Evolutionary conservation across 2,797 vertebrate genomes (phyloP).

Genomic region (Protosalanx chinensis): DNA sequence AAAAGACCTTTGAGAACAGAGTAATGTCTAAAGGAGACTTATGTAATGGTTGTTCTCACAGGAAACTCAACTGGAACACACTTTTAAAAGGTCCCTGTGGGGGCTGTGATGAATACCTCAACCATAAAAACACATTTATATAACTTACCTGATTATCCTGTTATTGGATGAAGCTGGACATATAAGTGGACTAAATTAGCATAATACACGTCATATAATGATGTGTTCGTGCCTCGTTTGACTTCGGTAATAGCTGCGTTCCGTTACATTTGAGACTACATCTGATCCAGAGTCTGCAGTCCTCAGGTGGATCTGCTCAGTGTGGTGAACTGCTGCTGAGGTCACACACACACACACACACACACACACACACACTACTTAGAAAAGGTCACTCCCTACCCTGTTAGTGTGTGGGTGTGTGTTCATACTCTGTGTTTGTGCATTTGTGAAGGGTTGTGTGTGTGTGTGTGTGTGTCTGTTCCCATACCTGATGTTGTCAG

Average conservation of each 20-base stretch:
- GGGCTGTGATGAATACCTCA: not conserved
- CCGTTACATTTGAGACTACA: not conserved
- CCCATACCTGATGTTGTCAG: slow-evolving; percentile 45
- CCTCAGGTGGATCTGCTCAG: not conserved
- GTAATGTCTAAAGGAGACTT: slow-evolving; percentile 4
- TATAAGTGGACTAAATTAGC: not conserved
- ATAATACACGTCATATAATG: not conserved
- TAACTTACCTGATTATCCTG: not conserved
- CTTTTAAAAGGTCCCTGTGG: not conserved
- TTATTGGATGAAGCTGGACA: not conserved
- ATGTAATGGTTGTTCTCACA: not conserved
- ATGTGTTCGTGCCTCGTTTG: not conserved
- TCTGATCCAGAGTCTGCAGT: not conserved
- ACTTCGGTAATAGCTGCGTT: not conserved
- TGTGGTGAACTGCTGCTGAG: slow-evolving; percentile 16
- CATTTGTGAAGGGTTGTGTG: not conserved
- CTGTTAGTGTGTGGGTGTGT: slow-evolving; percentile 27
- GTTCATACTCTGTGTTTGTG: no score
- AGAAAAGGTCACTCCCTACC: slow-evolving; percentile 50
- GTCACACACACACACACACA: not conserved
- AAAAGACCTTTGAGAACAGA: slow-evolving; percentile 6
- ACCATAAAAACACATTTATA: not conserved
- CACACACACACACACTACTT: slow-evolving; percentile 40
- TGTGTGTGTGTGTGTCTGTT: not conserved
- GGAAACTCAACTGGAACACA: not conserved